Conservation (phyloP, 2,888 invertebrate species). For the Metellina segmentata region DNA sequence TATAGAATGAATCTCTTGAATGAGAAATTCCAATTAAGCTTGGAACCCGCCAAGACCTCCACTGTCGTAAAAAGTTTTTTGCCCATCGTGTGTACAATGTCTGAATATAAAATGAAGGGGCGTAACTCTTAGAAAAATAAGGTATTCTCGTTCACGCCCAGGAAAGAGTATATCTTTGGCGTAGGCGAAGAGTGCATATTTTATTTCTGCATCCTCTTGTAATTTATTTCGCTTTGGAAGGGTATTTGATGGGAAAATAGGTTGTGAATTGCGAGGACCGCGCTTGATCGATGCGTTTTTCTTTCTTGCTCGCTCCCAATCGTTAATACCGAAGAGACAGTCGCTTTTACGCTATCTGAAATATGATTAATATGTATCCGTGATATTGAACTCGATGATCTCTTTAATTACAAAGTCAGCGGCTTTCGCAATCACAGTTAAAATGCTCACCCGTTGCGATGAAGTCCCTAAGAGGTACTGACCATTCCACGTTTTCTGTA, state of each 20-base stretch:
- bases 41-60: neutral
- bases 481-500: too few relatives aligned
- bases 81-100: neutral
- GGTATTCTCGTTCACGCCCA: slow-evolving; percentile 28
- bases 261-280: too few relatives aligned
- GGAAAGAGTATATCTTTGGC: slow-evolving; percentile 9
- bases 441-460: too few relatives aligned
- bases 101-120: slow-evolving; percentile 40
- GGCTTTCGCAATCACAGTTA: too few relatives aligned
- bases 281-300: too few relatives aligned
- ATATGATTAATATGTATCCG: too few relatives aligned
- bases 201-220: neutral
- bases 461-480: too few relatives aligned
- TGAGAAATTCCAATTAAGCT: slow-evolving; percentile 48
- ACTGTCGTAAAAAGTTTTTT: neutral
- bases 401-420: too few relatives aligned
- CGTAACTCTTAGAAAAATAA: slow-evolving; percentile 8
- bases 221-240: neutral
- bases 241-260: neutral
- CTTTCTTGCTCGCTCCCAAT: too few relatives aligned
- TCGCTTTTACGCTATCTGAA: too few relatives aligned
- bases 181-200: slow-evolving; percentile 16
- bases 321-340: too few relatives aligned
- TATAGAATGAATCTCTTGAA: slow-evolving; percentile 20
- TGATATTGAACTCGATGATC: too few relatives aligned